Evolutionary conservation across 2,113 vertebrate species (phyloP).

Genomic region (Alces alces): DNA sequence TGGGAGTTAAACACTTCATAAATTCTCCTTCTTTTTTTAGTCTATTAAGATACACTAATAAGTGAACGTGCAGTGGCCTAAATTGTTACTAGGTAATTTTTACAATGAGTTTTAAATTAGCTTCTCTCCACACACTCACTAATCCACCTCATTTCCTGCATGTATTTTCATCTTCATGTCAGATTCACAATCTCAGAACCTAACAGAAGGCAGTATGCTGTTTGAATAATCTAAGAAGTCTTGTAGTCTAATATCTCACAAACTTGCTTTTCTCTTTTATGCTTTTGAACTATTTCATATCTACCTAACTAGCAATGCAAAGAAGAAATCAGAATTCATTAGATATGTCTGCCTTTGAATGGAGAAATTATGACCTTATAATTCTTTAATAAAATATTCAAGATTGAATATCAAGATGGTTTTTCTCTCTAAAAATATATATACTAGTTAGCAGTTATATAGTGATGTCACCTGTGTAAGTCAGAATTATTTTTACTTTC

Average conservation of each 20-base stretch:
- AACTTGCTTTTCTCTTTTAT: not conserved
- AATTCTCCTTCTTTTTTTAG: conserved; percentile 9
- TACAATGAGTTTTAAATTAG: conserved; percentile 29
- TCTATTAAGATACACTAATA: conserved; percentile 18
- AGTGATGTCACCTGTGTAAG: not conserved
- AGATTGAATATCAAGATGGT: not conserved
- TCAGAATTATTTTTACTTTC: not conserved
- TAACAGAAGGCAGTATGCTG: not conserved
- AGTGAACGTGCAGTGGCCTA: not conserved
- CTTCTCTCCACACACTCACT: not conserved
- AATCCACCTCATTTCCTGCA: not conserved
- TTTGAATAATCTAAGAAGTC: not conserved
- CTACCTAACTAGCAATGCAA: not conserved
- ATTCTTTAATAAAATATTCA: not conserved
- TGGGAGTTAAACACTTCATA: conserved; percentile 29
- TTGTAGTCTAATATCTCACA: not conserved
- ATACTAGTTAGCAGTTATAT: not conserved
- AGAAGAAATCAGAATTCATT: not conserved
- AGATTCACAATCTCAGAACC: not conserved
- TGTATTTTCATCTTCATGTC: not conserved
- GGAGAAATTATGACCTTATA: not conserved
- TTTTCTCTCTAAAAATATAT: not conserved
- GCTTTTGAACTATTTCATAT: not conserved
- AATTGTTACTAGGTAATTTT: conserved; percentile 2
- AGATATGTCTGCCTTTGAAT: not conserved